Base-by-base conservation (phyloP, 23 tunicate genomes). In the Halocynthia roretzi region DNA sequence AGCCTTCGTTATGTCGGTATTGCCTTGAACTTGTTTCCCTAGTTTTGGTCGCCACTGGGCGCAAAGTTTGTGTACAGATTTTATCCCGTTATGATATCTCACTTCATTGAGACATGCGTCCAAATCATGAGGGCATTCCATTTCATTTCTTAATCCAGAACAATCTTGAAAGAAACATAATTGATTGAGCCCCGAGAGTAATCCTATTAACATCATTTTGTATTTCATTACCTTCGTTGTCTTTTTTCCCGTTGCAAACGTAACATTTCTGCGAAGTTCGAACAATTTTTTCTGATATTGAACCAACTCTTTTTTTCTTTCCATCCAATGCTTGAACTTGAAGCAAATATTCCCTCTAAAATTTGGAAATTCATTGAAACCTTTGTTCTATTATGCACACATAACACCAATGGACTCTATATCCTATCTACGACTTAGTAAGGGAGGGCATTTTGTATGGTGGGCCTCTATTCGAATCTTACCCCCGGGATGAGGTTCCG, bases 51-150 rank as follows among this genome's bases (percentile, higher is more conserved):
- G 71, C 58, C 64, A 83, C 56, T 88, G 95, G 18, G 84, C 86
- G 53, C 96, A 90, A 0, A 86, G 79, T 72, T 90, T 90, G 6
- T 83, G 84, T 67, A 90, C 58, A 15, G 67, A 70, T 44, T 73
- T 21, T n/a, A 61, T 67, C 52, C 96, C 89, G 52, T 82, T 84
- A 19, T 76, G 82, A 63, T 80, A 81, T 68, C 96, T 65, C 49
- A 90, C 63, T 69, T 90, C 96, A 61, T 90, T 90, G 51, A 84
- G 55, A 54, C 96, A 90, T 51, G 80, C 67, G 71, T 90, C 83
- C 89, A 78, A 55, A 64, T 74, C 78, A 48, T 74, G 78, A 74
- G 78, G 78, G 22, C 78, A 74, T 74, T 74, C 56, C 31, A 52
- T 20, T 8, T 40, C 21, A 48, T 53, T 74, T 18, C 52, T 54